These are phyloP conservation scores for Ennomos quercinarius DNA, from an alignment of 2,888 invertebrate genomes.

Conservation along the genomic window DNA sequence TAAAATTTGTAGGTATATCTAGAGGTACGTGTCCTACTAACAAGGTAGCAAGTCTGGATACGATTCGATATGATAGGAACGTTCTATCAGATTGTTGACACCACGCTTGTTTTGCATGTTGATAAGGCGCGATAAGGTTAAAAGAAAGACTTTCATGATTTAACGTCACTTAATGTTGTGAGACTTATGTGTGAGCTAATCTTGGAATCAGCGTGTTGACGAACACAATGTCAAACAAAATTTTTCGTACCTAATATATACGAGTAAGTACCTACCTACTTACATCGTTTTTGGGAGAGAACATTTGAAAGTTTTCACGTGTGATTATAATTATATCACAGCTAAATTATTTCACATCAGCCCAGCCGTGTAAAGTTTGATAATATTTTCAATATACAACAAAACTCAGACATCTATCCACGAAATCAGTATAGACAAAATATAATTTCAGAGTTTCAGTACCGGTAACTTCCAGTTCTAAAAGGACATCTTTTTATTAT, in stretches of 20 bases:
- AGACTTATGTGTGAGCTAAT: slow-evolving; percentile 8
- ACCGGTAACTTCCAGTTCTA: no score
- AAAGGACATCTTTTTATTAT: no score
- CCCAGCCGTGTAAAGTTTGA: no score
- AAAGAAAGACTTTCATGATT: slow-evolving; percentile 27
- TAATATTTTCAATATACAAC: no score
- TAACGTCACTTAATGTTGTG: slow-evolving; percentile 15
- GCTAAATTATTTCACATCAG: no score
- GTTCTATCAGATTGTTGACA: slow-evolving; percentile 15
- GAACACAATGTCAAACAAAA: background rate
- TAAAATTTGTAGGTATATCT: background rate
- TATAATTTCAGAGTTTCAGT: no score
- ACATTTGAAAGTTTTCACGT: background rate
- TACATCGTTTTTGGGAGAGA: background rate
- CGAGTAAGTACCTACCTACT: background rate
- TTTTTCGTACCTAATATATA: no score
- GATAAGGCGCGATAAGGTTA: slow-evolving; percentile 21
- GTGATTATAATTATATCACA: no score
- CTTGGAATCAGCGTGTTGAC: slow-evolving; percentile 4
- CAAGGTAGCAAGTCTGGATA: slow-evolving; percentile 3
- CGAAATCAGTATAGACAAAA: no score
- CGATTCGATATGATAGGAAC: slow-evolving; percentile 5
- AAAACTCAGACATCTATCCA: no score
- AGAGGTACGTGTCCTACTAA: slow-evolving; percentile 11
- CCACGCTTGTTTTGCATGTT: slow-evolving; percentile 28